Evolutionary conservation across 2,888 invertebrate genomes (phyloP), one percentile per base, ranked within the genome.

Genomic region (Erebia epiphron): DNA sequence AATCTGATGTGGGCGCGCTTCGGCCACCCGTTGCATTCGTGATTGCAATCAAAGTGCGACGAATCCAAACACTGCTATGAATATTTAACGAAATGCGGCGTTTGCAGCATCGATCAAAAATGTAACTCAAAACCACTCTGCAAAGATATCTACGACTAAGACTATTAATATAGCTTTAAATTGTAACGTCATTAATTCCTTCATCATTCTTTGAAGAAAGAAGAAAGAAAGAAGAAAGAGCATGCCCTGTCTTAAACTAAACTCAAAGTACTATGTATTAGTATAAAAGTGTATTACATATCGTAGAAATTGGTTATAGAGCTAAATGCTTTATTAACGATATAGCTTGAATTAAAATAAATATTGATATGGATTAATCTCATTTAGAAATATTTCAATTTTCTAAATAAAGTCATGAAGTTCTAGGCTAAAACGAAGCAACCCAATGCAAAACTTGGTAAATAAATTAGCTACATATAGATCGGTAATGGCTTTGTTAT

Each of bases 1-100:
- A 82, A 82, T 80, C 79, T 77, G 79, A 80, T 81, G 79, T 77
- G 76, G 68, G 68, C 74, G 70, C 73, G 73, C 72, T 71, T 66
- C 74, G 73, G 26, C 14, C 50, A 14, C 72, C 71, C 75, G 54
- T 21, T 71, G 67, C 57, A 71, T 67, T 73, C 75, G 76, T 68
- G 72, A 76, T 75, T 70, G 77, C 74, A 77, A 78, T 77, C 76
- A 76, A 77, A 77, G 74, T 75, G 71, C 71, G 56, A 67, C 67
- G 49, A 63, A 62, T 43, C 16, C 60, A 72, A 70, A 72, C 70
- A 65, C 49, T n/a, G 56, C 67, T 70, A 72, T 72, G 72, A 70
- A 72, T 72, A 72, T 72, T 72, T 70, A 72, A 68, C 70, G 49
- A 65, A 70, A 64, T 46, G 41, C 61, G 35, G 9, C 52, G 52